Percentiles rank a stretch among this genome's conserved stretches.
Conservation (phyloP, 2,113 vertebrate genomes). For the Perca schrenkii region DNA sequence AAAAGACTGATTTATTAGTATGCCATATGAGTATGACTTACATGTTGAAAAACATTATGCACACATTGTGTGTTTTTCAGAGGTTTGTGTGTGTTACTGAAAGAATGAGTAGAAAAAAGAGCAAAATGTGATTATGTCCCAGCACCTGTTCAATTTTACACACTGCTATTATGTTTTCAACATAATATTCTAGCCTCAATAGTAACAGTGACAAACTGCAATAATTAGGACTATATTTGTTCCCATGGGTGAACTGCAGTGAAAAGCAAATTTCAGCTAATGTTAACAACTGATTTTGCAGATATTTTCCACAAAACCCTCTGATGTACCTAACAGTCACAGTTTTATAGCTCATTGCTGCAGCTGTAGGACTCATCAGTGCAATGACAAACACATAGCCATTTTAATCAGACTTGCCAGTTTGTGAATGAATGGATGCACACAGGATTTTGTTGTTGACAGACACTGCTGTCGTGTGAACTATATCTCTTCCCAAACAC, state of each 20-base stretch:
- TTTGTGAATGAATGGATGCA: conserved; percentile 39
- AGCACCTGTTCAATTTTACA: conserved; percentile 13
- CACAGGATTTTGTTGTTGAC: conserved; percentile 45
- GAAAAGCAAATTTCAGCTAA: conserved; percentile 15
- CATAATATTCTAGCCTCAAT: conserved; percentile 16
- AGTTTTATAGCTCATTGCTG: background rate
- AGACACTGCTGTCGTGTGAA: conserved; percentile 21
- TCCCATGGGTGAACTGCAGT: conserved; percentile 13
- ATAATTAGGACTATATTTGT: conserved; percentile 15
- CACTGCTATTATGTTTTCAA: conserved; percentile 41
- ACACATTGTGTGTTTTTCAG: background rate
- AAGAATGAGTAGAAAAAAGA: background rate
- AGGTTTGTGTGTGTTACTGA: background rate
- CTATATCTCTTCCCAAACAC: conserved; percentile 34
- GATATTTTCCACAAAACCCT: conserved; percentile 32
- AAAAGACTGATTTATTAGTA: background rate
- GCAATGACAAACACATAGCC: conserved; percentile 29
- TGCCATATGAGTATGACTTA: background rate
- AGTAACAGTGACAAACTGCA: conserved; percentile 39
- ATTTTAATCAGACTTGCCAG: conserved; percentile 47
- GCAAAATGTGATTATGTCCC: conserved; percentile 13
- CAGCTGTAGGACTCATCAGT: conserved; percentile 43
- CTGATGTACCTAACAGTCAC: conserved; percentile 23
- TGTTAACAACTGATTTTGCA: conserved; percentile 18
- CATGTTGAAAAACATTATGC: background rate